Conservation (phyloP, 53 echinoderm and acorn worm genomes). For the Holothuria leucospilota region DNA sequence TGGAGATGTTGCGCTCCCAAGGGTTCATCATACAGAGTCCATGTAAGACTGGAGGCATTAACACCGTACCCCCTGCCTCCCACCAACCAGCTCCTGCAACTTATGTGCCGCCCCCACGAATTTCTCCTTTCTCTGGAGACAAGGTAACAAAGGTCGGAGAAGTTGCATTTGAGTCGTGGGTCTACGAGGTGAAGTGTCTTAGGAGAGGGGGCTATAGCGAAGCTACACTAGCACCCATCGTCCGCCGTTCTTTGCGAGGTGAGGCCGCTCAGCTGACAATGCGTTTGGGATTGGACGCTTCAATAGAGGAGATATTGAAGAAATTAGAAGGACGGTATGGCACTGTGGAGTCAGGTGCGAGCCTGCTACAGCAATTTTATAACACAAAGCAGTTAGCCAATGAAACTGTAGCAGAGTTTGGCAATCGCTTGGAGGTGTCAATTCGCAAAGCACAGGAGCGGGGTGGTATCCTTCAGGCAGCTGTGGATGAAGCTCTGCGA, state of each 20-base stretch:
- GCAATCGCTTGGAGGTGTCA: constrained; percentile 27
- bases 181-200: constrained; percentile 40
- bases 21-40: too few relatives aligned
- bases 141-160: constrained; percentile 41
- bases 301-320: background rate
- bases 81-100: constrained; percentile 12
- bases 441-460: constrained; percentile 39
- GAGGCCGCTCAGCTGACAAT: constrained; percentile 42
- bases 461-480: constrained; percentile 19
- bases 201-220: constrained; percentile 6
- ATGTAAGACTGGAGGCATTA: background rate
- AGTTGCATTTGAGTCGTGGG: constrained; percentile 52
- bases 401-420: constrained; percentile 35
- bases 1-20: constrained; percentile 18
- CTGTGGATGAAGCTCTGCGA: constrained; percentile 48
- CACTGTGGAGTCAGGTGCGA: constrained; percentile 49
- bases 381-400: constrained; percentile 6
- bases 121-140: constrained; percentile 40
- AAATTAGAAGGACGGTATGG: constrained; percentile 64
- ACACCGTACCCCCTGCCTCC: background rate
- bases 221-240: background rate
- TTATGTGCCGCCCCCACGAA: constrained; percentile 19
- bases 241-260: constrained; percentile 51
- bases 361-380: constrained; percentile 56
- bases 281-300: constrained; percentile 32